These are phyloP conservation scores for Ceratosolen solmsi DNA, from an alignment of 1,140 invertebrate species.

Conservation along the genomic window DNA sequence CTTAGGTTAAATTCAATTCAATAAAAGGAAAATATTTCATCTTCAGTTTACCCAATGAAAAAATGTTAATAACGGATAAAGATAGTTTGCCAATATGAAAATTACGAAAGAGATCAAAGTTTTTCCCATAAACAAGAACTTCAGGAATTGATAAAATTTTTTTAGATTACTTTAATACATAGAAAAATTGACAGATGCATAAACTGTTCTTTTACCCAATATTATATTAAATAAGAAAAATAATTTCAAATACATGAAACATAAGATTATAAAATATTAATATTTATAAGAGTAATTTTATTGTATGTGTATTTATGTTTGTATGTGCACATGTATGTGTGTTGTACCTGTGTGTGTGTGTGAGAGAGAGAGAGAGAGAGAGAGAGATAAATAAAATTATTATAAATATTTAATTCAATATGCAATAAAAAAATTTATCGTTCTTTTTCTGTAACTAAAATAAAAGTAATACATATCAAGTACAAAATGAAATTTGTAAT, in stretches of 20 bases:
- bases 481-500: conserved; percentile 41
- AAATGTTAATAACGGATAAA: not conserved
- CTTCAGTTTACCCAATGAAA: not conserved
- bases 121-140: conserved; percentile 18
- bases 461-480: conserved; percentile 9
- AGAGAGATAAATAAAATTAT: not conserved
- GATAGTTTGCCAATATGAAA: conserved; percentile 19
- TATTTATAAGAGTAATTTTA: conserved; percentile 8
- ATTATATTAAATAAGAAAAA: conserved; percentile 40
- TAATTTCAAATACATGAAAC: too few relatives aligned
- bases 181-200: conserved; percentile 22
- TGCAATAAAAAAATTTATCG: conserved; percentile 18
- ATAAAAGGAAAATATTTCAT: not conserved
- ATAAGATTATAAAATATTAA: conserved; percentile 31
- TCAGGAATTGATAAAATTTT: not conserved
- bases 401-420: conserved; percentile 11
- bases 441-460: conserved; percentile 30
- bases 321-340: too few relatives aligned
- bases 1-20: conserved; percentile 28
- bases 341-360: too few relatives aligned
- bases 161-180: conserved; percentile 14
- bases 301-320: too few relatives aligned
- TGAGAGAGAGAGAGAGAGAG: too few relatives aligned
- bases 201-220: conserved; percentile 12
- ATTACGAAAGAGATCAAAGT: conserved; percentile 10